phyloP scores from a whole-genome alignment of 2,797 vertebrate genomes.

The Pagetopsis macropterus region DNA sequence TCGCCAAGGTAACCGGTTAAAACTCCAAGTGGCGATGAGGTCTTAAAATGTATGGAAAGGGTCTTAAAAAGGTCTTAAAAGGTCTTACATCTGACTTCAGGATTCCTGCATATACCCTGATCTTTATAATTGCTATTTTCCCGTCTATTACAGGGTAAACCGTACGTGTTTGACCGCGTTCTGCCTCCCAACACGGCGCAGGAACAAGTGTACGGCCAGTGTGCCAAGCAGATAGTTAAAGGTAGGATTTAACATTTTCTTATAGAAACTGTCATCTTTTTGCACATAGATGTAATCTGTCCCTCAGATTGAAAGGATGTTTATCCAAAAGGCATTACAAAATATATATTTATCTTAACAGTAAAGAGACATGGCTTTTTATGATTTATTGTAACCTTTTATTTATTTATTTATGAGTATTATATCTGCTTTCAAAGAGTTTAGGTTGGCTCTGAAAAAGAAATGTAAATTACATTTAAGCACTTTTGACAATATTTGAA shows the following conservation, averaged over 20 bases:
- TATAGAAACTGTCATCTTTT: constrained; percentile 16
- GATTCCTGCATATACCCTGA: too few relatives aligned
- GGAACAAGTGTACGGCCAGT: constrained; percentile 91
- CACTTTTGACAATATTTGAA: too few relatives aligned
- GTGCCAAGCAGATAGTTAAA: constrained; percentile 94
- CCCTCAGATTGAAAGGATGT: too few relatives aligned
- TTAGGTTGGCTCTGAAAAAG: too few relatives aligned
- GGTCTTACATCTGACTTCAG: too few relatives aligned
- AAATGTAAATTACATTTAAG: too few relatives aligned
- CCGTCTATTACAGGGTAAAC: constrained; percentile 84
- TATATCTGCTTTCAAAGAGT: too few relatives aligned
- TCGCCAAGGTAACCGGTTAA: too few relatives aligned
- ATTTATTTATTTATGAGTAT: neutral
- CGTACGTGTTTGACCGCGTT: constrained; percentile 90
- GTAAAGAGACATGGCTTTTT: neutral
- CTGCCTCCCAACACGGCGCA: constrained; percentile 89
- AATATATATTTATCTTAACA: neutral
- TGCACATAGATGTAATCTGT: constrained; percentile 3
- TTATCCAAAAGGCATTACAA: too few relatives aligned
- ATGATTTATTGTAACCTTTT: neutral
- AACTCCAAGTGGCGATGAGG: too few relatives aligned
- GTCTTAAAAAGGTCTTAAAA: too few relatives aligned
- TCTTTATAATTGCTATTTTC: neutral
- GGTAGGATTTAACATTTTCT: constrained; percentile 69
- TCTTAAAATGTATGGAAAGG: too few relatives aligned